Conservation (phyloP, 1,140 invertebrate genomes). For the Amphibalanus amphitrite region DNA sequence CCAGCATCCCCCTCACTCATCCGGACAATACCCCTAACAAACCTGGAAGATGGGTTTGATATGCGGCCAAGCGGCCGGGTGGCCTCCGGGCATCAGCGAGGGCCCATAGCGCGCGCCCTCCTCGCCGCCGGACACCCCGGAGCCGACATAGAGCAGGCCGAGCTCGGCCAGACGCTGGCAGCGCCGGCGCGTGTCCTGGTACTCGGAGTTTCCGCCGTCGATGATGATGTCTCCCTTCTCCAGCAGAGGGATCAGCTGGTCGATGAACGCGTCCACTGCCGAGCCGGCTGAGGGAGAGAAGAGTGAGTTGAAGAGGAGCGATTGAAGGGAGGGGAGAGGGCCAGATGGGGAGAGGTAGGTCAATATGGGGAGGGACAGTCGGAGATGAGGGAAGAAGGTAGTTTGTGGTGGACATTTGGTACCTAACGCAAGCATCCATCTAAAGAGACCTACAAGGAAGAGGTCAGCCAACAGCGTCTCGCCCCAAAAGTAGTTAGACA, state of each 20-base stretch:
- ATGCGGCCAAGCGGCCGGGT: constrained; percentile 76
- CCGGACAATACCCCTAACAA: constrained; percentile 5
- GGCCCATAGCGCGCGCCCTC: constrained; percentile 95
- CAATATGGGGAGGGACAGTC: too few species aligned
- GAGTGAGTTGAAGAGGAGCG: neutral
- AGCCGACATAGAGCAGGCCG: constrained; percentile 81
- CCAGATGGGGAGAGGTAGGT: neutral
- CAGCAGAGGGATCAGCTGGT: constrained; percentile 66
- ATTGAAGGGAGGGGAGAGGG: neutral
- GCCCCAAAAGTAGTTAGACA: too few species aligned
- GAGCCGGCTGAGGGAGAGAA: constrained; percentile 49
- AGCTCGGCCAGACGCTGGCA: constrained; percentile 55
- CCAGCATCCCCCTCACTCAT: too few species aligned
- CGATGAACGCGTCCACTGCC: constrained; percentile 91
- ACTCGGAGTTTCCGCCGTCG: constrained; percentile 98
- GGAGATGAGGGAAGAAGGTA: too few species aligned
- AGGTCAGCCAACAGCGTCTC: too few species aligned
- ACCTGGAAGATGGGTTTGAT: constrained; percentile 90
- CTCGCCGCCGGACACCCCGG: constrained; percentile 95
- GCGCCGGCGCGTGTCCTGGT: constrained; percentile 67
- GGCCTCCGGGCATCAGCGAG: constrained; percentile 96
- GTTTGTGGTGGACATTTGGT: too few species aligned
- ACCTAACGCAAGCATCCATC: too few species aligned
- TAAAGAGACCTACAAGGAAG: too few species aligned
- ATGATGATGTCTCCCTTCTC: constrained; percentile 95